These are phyloP conservation scores for Phrixothrix hirtus DNA, from an alignment of 2,888 invertebrate genomes.

Conservation along the genomic window DNA sequence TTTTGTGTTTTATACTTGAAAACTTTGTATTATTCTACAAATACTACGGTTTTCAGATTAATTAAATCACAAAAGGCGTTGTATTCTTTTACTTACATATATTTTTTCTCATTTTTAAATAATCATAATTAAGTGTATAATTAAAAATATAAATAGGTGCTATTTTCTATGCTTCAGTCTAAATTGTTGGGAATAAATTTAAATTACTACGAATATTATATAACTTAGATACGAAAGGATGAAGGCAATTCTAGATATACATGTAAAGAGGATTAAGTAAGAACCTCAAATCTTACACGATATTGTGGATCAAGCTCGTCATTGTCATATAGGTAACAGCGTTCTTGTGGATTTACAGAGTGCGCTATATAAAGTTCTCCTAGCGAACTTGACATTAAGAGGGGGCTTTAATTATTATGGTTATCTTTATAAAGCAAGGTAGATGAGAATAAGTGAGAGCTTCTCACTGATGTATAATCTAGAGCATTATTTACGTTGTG, in stretches of 20 bases:
- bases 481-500: constrained; percentile 50
- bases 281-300: constrained; percentile 40
- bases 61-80: no score
- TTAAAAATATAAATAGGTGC: no score
- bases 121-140: no score
- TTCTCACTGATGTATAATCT: constrained; percentile 53
- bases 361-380: constrained; percentile 27
- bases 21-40: no score
- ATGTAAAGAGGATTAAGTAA: constrained; percentile 42
- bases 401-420: constrained; percentile 55
- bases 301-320: constrained; percentile 45
- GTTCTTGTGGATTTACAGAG: constrained; percentile 39
- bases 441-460: constrained; percentile 44
- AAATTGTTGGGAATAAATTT: constrained; percentile 26
- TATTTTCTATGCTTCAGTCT: no score
- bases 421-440: constrained; percentile 56
- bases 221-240: constrained; percentile 41
- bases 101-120: no score
- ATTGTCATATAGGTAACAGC: constrained; percentile 50
- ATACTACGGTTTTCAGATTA: no score
- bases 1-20: no score
- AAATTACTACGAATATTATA: constrained; percentile 28
- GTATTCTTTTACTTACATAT: no score
- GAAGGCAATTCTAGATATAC: constrained; percentile 41
- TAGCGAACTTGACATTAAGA: constrained; percentile 33